A percentile compares a stretch with the other conserved stretches of the same genome.
phyloP scores from a whole-genome alignment of 2,113 vertebrate species.

The Acanthisitta chloris region DNA sequence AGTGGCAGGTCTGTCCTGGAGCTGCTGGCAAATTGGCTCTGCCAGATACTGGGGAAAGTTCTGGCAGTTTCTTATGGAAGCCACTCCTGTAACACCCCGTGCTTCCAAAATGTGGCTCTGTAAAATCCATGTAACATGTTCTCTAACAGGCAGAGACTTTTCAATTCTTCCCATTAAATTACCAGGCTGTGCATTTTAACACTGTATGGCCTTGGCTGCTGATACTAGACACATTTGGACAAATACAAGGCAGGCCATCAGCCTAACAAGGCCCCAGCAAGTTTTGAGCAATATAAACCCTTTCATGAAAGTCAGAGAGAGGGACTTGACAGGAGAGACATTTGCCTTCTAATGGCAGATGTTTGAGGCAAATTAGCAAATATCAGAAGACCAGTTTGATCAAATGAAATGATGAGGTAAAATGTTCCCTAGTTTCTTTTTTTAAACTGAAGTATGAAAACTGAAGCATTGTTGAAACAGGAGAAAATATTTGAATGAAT shows the following conservation, averaged over 20 bases:
- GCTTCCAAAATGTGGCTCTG: background rate
- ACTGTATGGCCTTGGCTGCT: background rate
- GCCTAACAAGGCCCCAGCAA: background rate
- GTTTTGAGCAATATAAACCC: background rate
- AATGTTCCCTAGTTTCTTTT: background rate
- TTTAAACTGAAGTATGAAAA: background rate
- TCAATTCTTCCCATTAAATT: background rate
- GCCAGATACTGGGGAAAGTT: background rate
- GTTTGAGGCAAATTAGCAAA: background rate
- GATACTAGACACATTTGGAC: background rate
- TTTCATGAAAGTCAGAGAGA: background rate
- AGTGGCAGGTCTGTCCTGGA: background rate
- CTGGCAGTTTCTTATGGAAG: background rate
- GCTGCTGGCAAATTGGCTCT: background rate
- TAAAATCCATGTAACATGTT: background rate
- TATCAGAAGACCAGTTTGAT: background rate
- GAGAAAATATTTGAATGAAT: background rate
- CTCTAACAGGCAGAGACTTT: background rate
- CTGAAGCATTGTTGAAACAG: background rate
- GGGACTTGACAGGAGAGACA: background rate
- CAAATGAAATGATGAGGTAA: background rate
- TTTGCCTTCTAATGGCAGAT: background rate
- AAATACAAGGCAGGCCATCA: background rate
- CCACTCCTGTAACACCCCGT: too few species aligned
- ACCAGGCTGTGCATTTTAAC: background rate